A percentile compares a stretch with the other conserved stretches of the same genome.
phyloP scores from a whole-genome alignment of 2,888 invertebrate species.

The Mythimna ferrago region DNA sequence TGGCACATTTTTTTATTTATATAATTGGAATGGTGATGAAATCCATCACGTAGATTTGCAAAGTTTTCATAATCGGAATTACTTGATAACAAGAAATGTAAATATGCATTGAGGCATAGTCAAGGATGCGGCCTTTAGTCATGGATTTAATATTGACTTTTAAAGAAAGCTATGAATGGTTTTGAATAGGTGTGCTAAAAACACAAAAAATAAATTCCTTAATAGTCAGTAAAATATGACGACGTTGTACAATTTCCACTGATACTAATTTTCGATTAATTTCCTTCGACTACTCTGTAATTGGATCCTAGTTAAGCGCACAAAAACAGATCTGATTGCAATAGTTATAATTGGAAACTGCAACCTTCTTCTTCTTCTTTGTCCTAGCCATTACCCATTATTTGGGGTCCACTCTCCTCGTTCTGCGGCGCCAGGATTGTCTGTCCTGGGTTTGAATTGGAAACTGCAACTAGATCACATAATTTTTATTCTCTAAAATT shows the following conservation, averaged over 20 bases:
- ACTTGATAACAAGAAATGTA: slow-evolving; percentile 38
- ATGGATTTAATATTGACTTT: slow-evolving; percentile 27
- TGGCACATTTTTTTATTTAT: slow-evolving; percentile 3
- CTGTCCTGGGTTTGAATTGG: too few species aligned
- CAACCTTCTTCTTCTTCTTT: too few species aligned
- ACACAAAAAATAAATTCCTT: neutral
- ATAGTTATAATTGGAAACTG: neutral
- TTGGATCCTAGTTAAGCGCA: neutral
- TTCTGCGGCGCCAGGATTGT: too few species aligned
- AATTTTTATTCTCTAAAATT: neutral
- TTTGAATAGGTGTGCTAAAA: slow-evolving; percentile 6
- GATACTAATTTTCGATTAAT: neutral
- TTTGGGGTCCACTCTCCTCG: too few species aligned
- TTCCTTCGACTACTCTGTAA: neutral
- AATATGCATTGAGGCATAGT: slow-evolving; percentile 35
- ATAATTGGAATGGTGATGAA: slow-evolving; percentile 9
- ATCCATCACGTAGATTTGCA: slow-evolving; percentile 23
- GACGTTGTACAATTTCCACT: neutral
- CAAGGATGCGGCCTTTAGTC: slow-evolving; percentile 44
- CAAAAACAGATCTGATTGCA: neutral
- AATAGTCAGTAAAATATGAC: neutral
- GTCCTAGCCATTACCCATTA: too few species aligned
- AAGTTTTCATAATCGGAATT: slow-evolving; percentile 47
- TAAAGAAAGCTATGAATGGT: slow-evolving; percentile 28
- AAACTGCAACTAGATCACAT: neutral